Evolutionary conservation across 2,888 invertebrate genomes (phyloP).

Genomic region (Leucophora obtusa): DNA sequence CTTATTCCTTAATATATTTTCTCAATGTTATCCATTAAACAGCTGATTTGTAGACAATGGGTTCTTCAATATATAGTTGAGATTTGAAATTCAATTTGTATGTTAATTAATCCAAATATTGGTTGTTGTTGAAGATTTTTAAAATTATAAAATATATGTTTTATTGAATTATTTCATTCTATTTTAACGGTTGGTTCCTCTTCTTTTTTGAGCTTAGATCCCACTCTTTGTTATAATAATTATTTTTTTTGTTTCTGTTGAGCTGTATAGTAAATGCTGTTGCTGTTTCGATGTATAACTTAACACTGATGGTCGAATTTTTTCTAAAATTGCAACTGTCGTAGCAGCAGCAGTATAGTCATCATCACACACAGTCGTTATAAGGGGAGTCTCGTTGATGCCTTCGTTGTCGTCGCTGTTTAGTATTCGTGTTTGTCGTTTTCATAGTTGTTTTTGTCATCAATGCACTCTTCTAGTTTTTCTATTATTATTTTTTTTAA

Average conservation of each 20-base stretch:
- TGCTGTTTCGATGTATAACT: slow-evolving; percentile 79
- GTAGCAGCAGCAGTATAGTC: slow-evolving; percentile 52
- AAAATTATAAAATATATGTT: neutral
- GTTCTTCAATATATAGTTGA: neutral
- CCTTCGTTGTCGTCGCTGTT: slow-evolving; percentile 26
- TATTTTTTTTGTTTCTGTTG: slow-evolving; percentile 39
- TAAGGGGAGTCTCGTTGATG: slow-evolving; percentile 30
- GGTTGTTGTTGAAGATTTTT: neutral
- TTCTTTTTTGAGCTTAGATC: neutral
- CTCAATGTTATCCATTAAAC: slow-evolving; percentile 1
- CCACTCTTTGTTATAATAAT: slow-evolving; percentile 13
- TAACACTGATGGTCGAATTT: slow-evolving; percentile 77
- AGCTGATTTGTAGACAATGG: slow-evolving; percentile 6
- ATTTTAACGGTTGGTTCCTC: slow-evolving; percentile 22
- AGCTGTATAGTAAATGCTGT: slow-evolving; percentile 65
- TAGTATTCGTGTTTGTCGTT: slow-evolving; percentile 33
- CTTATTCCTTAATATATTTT: neutral
- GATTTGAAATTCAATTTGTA: neutral
- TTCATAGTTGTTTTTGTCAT: slow-evolving; percentile 38
- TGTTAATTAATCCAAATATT: too few relatives aligned
- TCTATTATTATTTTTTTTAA: slow-evolving; percentile 10
- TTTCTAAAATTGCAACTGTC: slow-evolving; percentile 67
- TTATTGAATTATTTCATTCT: slow-evolving; percentile 27
- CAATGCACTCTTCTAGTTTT: slow-evolving; percentile 41
- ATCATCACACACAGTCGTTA: slow-evolving; percentile 30